Percentiles rank a stretch among this genome's conserved stretches.
phyloP scores from a whole-genome alignment of 2,888 invertebrate genomes.

The Zhengitettix transpicula region DNA sequence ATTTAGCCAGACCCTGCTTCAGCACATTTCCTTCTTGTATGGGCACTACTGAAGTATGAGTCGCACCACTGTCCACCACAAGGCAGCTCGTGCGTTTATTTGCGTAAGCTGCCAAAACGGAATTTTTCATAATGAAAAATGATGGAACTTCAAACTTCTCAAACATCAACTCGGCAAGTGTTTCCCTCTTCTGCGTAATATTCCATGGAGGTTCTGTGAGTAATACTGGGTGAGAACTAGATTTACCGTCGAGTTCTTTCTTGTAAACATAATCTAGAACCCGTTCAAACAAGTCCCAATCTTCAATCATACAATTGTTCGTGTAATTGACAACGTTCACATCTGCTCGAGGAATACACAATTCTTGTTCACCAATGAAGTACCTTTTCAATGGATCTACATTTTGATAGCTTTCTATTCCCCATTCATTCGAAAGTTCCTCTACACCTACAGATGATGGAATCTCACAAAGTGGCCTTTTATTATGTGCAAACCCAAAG shows the following conservation, averaged over 20 bases:
- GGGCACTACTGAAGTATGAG: slow-evolving; percentile 94
- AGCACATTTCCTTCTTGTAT: slow-evolving; percentile 94
- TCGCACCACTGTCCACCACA: slow-evolving; percentile 92
- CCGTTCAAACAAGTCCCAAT: slow-evolving; percentile 98
- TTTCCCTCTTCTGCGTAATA: slow-evolving; percentile 77
- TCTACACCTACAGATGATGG: too few species aligned
- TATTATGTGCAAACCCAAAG: too few species aligned
- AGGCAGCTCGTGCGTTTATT: slow-evolving; percentile 66
- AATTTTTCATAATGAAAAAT: slow-evolving; percentile 94
- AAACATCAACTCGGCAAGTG: slow-evolving; percentile 90
- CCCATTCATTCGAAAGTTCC: too few species aligned
- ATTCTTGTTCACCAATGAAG: slow-evolving; percentile 84
- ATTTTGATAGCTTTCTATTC: too few species aligned
- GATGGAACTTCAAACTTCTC: slow-evolving; percentile 98
- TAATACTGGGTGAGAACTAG: slow-evolving; percentile 88
- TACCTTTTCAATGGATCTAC: slow-evolving; percentile 32
- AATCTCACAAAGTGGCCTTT: too few species aligned
- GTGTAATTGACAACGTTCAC: slow-evolving; percentile 86
- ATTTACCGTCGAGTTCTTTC: slow-evolving; percentile 84
- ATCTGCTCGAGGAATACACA: slow-evolving; percentile 75
- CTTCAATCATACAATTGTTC: slow-evolving; percentile 97
- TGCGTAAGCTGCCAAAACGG: slow-evolving; percentile 93
- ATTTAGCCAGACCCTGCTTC: slow-evolving; percentile 86
- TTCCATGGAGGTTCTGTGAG: slow-evolving; percentile 99
- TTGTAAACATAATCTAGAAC: slow-evolving; percentile 88